These are phyloP conservation scores for Apotomis turbidana DNA, from an alignment of 2,888 invertebrate species.

Conservation along the genomic window DNA sequence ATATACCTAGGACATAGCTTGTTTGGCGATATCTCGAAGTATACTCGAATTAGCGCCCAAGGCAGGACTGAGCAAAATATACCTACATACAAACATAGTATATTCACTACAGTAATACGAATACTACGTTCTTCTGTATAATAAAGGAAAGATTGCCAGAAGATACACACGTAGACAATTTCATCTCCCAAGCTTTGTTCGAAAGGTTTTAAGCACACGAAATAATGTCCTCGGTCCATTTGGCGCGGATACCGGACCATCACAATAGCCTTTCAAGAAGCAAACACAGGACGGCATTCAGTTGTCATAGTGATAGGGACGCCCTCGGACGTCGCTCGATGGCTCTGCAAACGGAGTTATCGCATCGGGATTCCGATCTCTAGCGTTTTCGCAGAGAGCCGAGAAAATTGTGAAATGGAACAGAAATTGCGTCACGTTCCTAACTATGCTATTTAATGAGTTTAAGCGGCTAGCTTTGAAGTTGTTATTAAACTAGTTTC, in stretches of 20 bases:
- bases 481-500: slow-evolving; percentile 19
- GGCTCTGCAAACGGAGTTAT: slow-evolving; percentile 67
- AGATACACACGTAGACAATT: neutral
- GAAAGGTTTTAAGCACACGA: slow-evolving; percentile 11
- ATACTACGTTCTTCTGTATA: no score
- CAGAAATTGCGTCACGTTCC: slow-evolving; percentile 35
- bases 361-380: slow-evolving; percentile 58
- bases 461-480: slow-evolving; percentile 44
- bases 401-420: slow-evolving; percentile 36
- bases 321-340: slow-evolving; percentile 65
- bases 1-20: no score
- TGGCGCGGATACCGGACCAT: slow-evolving; percentile 18
- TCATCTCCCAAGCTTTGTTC: slow-evolving; percentile 13
- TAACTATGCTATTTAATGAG: slow-evolving; percentile 44
- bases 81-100: no score
- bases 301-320: slow-evolving; percentile 58
- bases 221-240: slow-evolving; percentile 29
- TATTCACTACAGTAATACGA: no score
- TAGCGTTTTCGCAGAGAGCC: slow-evolving; percentile 61
- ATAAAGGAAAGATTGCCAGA: no score
- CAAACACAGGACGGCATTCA: slow-evolving; percentile 52
- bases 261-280: slow-evolving; percentile 45
- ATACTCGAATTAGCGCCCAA: no score
- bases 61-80: no score
- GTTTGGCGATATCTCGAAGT: no score